Evolutionary conservation across 2,888 invertebrate genomes (phyloP).

Genomic region (Drosophila bunnanda): DNA sequence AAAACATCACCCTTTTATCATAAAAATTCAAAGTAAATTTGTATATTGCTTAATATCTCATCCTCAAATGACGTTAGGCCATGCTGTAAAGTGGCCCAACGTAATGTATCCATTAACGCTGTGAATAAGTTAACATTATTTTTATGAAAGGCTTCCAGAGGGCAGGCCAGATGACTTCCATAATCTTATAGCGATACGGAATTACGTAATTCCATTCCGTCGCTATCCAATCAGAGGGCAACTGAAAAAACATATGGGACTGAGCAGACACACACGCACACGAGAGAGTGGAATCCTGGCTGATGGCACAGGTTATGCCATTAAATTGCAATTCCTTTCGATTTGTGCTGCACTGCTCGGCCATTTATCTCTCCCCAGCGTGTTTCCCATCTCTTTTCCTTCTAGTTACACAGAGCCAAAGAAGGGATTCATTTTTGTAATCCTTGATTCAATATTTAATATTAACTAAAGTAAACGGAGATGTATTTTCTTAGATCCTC

Average conservation of each 20-base stretch:
- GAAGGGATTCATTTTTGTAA: too few species aligned
- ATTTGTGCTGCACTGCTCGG: constrained; percentile 63
- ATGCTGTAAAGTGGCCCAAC: not conserved
- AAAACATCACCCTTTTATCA: not conserved
- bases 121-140: constrained; percentile 6
- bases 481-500: too few species aligned
- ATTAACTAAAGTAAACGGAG: not conserved
- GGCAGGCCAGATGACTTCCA: constrained; percentile 17
- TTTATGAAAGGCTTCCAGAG: constrained; percentile 27
- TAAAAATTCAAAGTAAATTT: not conserved
- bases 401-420: not conserved
- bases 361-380: constrained; percentile 60
- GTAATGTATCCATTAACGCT: constrained; percentile 19
- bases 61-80: not conserved
- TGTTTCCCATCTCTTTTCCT: not conserved
- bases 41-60: not conserved
- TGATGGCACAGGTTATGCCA: constrained; percentile 64
- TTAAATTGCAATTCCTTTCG: constrained; percentile 77
- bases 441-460: not conserved
- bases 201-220: constrained; percentile 52
- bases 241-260: constrained; percentile 39
- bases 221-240: constrained; percentile 43
- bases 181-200: constrained; percentile 43
- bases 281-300: constrained; percentile 19
- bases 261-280: not conserved